Base-by-base conservation (phyloP, 2,113 vertebrate genomes). In the Paedocypris sp. region DNA sequence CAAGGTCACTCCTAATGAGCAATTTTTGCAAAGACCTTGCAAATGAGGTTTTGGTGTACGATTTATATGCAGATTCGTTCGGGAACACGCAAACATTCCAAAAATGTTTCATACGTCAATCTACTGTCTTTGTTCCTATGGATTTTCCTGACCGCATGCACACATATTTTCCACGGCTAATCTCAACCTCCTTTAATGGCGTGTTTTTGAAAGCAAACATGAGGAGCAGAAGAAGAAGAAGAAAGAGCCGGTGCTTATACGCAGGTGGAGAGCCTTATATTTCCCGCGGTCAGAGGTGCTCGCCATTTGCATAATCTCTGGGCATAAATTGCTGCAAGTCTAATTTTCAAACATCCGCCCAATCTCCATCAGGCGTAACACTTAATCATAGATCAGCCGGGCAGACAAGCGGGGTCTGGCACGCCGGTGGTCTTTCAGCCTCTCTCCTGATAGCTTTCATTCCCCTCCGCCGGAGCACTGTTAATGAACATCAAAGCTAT, bases 371-470 rank as follows among this genome's bases (percentile, higher is more conserved):
- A 85, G 84, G 85, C 87, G 78, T 83, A 87, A 86, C 87, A 88
- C 87, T 89, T 89, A 88, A 89, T 90, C 87, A 88, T 80, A 73
- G 86, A 87, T 84, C 85, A 87, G 80, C 67, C 39, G 80, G 80
- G 85, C 83, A 83, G 82, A 18, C 58, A 16, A 54, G 45, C 29
- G 26, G 13, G 36, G 35, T 48, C 62, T 49, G 22, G 36, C 22
- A 19, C 29, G 12, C 32, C 16, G 29, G 57, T 32, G 31, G 20
- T 38, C 47, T 39, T 79, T 81, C 86, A 83, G 86, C 75, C 69
- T 72, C n/a, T 76, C 67, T 68, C 46, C 68, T 47, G 78, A 86
- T 84, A 88, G 77, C 79, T 83, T 81, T 80, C 76, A 78, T 81
- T 84, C 81, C 79, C 80, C 81, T 75, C 78, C 79, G 76, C 12